Evolutionary conservation across 2,888 invertebrate species (phyloP).

Genomic region (Digitonthophagus gazella): DNA sequence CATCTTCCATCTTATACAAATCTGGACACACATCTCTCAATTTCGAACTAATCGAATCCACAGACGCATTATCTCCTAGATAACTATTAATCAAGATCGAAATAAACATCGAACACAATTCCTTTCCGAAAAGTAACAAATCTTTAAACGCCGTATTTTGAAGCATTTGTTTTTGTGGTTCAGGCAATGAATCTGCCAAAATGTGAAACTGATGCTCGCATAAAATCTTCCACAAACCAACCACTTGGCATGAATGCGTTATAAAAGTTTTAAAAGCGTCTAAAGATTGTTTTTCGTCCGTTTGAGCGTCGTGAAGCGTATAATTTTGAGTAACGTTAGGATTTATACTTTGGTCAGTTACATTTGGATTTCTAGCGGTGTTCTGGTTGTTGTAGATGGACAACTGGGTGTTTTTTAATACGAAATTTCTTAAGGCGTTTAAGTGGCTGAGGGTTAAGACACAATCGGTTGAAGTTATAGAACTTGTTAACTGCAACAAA

Average conservation of each 20-base stretch:
- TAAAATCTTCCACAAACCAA: conserved; percentile 90
- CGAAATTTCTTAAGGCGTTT: conserved; percentile 70
- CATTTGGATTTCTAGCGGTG: conserved; percentile 25
- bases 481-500: conserved; percentile 66
- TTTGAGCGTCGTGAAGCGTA: conserved; percentile 52
- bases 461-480: conserved; percentile 69
- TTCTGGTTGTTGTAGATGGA: conserved; percentile 34
- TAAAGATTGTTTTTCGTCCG: conserved; percentile 74
- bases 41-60: conserved; percentile 85
- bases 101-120: conserved; percentile 73
- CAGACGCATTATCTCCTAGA: conserved; percentile 91
- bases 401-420: conserved; percentile 65
- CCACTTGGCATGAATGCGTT: conserved; percentile 80
- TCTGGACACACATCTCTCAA: conserved; percentile 90
- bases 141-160: conserved; percentile 69
- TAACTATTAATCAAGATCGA: conserved; percentile 87
- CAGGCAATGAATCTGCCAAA: conserved; percentile 67
- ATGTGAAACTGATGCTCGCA: conserved; percentile 89
- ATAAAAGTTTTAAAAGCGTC: conserved; percentile 66
- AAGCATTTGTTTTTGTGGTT: conserved; percentile 63
- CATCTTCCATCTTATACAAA: conserved; percentile 92
- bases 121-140: conserved; percentile 75
- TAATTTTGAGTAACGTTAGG: conserved; percentile 27
- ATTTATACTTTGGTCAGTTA: conserved; percentile 33
- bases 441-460: conserved; percentile 72